phyloP scores from a whole-genome alignment of 2,797 vertebrate genomes.

The Hirundo rustica region DNA sequence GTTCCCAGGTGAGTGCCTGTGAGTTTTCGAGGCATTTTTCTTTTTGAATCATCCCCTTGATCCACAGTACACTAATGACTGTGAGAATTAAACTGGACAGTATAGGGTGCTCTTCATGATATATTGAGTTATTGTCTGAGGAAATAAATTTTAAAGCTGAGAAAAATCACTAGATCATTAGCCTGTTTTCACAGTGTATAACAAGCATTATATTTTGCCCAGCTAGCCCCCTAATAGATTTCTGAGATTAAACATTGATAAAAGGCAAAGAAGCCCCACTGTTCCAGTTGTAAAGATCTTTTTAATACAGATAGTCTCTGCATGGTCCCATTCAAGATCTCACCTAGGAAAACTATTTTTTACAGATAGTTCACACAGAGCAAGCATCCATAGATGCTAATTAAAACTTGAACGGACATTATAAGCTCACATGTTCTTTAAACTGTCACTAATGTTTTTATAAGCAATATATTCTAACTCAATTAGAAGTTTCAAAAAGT shows the following conservation, averaged over 20 bases:
- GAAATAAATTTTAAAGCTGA: constrained; percentile 16
- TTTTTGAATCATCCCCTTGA: not conserved
- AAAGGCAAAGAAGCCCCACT: not conserved
- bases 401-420: not conserved
- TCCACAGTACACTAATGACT: not conserved
- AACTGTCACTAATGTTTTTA: not conserved
- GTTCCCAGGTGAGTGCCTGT: not conserved
- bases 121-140: not conserved
- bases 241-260: constrained; percentile 12
- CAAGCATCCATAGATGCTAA: not conserved
- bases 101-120: not conserved
- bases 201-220: not conserved
- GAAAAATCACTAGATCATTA: constrained; percentile 35
- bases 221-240: not conserved
- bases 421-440: not conserved
- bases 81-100: not conserved
- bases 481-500: not conserved
- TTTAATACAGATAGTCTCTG: not conserved
- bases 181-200: constrained; percentile 1
- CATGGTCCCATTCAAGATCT: not conserved
- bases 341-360: not conserved
- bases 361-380: not conserved
- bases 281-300: not conserved
- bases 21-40: not conserved
- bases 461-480: not conserved